phyloP scores from a whole-genome alignment of 2,113 vertebrate genomes.

The Vulpes lagopus region DNA sequence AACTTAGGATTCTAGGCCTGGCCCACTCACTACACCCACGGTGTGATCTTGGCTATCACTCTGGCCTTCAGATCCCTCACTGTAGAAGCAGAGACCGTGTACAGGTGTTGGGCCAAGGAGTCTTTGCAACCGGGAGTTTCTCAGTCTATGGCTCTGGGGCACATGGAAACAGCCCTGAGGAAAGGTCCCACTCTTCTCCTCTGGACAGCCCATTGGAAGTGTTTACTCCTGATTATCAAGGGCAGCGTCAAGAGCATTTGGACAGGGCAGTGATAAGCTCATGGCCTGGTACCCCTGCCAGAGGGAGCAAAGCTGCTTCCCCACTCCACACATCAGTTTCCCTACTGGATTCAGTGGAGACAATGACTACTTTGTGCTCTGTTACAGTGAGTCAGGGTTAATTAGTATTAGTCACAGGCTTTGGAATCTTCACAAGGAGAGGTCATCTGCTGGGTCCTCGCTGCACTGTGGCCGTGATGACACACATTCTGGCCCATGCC shows the following conservation, averaged over 20 bases:
- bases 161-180: background rate
- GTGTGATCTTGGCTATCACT: background rate
- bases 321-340: constrained; percentile 73
- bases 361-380: constrained; percentile 33
- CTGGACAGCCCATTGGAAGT: background rate
- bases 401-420: constrained; percentile 52
- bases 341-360: background rate
- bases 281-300: constrained; percentile 39
- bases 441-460: background rate
- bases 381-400: constrained; percentile 51
- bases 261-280: background rate
- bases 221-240: background rate
- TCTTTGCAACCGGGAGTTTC: background rate
- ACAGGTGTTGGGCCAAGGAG: background rate
- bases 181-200: background rate
- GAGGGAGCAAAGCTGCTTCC: constrained; percentile 70
- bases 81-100: fast-evolving
- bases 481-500: background rate
- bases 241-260: background rate
- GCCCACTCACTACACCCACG: background rate
- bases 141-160: background rate
- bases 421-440: constrained; percentile 21
- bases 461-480: background rate
- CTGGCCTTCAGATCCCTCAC: background rate
- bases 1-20: background rate